Conservation (phyloP, 2,797 vertebrate species). For the Lacerta viridis region DNA sequence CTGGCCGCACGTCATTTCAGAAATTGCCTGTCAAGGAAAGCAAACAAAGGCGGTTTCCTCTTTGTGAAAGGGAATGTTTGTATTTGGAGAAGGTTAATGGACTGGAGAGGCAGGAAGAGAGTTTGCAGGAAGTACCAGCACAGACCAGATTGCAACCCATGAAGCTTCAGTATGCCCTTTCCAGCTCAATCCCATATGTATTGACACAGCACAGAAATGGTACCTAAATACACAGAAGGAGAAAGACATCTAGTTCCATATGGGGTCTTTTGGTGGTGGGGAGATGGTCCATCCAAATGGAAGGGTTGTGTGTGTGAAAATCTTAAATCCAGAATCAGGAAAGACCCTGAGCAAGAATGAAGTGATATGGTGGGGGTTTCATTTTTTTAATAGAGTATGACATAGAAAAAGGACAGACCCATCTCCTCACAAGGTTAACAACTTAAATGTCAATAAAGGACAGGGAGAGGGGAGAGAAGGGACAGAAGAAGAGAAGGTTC, state of each 20-base stretch:
- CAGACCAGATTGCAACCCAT: neutral
- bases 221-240: neutral
- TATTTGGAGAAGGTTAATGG: conserved; percentile 54
- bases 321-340: neutral
- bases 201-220: neutral
- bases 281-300: neutral
- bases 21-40: conserved; percentile 52
- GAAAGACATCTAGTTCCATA: too few species aligned
- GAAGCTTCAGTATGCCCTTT: neutral
- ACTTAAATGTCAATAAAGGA: neutral
- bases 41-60: conserved; percentile 61
- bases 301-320: neutral
- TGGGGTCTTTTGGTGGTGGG: neutral
- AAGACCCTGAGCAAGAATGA: neutral
- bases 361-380: neutral
- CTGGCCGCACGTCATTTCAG: conserved; percentile 41
- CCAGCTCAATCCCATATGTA: neutral
- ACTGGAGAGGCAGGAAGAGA: neutral
- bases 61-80: conserved; percentile 14
- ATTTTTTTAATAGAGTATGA: neutral
- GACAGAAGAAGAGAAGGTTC: neutral
- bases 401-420: neutral
- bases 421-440: neutral
- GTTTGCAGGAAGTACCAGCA: conserved; percentile 19
- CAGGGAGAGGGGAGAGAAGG: neutral